Conservation (phyloP, 2,113 vertebrate genomes). For the Plotosus lineatus region DNA sequence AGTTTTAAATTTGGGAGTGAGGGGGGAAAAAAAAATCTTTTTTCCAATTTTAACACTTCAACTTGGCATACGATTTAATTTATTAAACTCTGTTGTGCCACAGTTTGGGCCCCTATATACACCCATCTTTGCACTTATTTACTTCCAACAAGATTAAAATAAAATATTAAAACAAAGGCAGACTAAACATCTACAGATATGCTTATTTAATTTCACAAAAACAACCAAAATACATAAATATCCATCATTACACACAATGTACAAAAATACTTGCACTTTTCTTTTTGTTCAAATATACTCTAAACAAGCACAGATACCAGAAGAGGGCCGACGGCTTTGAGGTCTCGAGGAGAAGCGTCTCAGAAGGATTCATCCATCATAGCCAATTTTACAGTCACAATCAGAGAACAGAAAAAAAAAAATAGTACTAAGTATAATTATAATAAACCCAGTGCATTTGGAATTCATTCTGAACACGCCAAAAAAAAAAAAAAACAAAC, state of each 20-base stretch:
- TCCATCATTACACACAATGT: slow-evolving; percentile 56
- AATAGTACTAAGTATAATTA: too few species aligned
- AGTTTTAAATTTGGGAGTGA: slow-evolving; percentile 57
- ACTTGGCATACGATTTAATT: slow-evolving; percentile 54
- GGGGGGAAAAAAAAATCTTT: slow-evolving; percentile 25
- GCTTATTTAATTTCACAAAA: slow-evolving; percentile 57
- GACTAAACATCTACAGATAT: slow-evolving; percentile 54
- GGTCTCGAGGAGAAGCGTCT: slow-evolving; percentile 25
- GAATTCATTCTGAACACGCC: slow-evolving; percentile 42
- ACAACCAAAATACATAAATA: slow-evolving; percentile 60
- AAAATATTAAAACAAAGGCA: slow-evolving; percentile 48
- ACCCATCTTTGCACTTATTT: slow-evolving; percentile 49
- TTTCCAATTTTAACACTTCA: slow-evolving; percentile 54
- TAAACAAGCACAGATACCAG: slow-evolving; percentile 50
- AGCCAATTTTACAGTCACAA: slow-evolving; percentile 36
- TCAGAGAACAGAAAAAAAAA: slow-evolving; percentile 8
- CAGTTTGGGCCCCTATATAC: slow-evolving; percentile 38
- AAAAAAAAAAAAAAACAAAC: too few species aligned
- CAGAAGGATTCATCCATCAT: slow-evolving; percentile 15
- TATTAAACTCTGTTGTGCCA: slow-evolving; percentile 48
- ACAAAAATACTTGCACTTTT: slow-evolving; percentile 58
- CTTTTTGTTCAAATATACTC: slow-evolving; percentile 56
- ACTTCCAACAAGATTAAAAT: slow-evolving; percentile 48
- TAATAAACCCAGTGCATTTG: slow-evolving; percentile 51
- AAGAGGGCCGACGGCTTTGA: slow-evolving; percentile 20